Percentiles rank a stretch among this genome's conserved stretches.
Evolutionary conservation across 2,888 invertebrate species (phyloP).

Genomic region (Dermolepida albohirtum): DNA sequence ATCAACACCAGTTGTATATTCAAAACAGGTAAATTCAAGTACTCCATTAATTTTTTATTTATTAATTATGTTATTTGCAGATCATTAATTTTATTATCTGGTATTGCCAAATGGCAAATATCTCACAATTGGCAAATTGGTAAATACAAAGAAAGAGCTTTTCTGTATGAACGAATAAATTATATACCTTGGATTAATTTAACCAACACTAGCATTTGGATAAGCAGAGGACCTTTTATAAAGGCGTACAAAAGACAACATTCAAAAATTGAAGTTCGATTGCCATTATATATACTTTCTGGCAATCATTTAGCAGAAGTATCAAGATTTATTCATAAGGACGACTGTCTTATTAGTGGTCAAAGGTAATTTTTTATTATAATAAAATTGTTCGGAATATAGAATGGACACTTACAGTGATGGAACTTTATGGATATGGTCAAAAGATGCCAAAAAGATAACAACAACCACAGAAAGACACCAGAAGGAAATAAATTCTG

Average conservation of each 20-base stretch:
- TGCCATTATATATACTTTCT: slow-evolving; percentile 43
- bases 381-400: background rate
- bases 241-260: slow-evolving; percentile 59
- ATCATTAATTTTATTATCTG: slow-evolving; percentile 40
- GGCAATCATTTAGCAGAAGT: slow-evolving; percentile 61
- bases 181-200: slow-evolving; percentile 70
- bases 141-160: slow-evolving; percentile 65
- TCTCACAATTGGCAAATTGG: slow-evolving; percentile 71
- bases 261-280: slow-evolving; percentile 47
- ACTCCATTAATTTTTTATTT: slow-evolving; percentile 9
- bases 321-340: slow-evolving; percentile 64
- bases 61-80: slow-evolving; percentile 32
- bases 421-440: slow-evolving; percentile 63
- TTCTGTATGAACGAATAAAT: slow-evolving; percentile 65
- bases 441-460: slow-evolving; percentile 50
- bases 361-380: background rate
- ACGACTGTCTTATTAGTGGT: slow-evolving; percentile 18
- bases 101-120: slow-evolving; percentile 61
- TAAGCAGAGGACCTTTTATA: slow-evolving; percentile 66
- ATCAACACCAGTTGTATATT: slow-evolving; percentile 46
- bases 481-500: slow-evolving; percentile 63
- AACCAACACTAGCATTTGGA: slow-evolving; percentile 67
- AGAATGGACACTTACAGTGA: slow-evolving; percentile 55
- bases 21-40: slow-evolving; percentile 45
- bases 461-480: slow-evolving; percentile 51